Conservation (phyloP, 2,113 vertebrate species). For the Vireo altiloquus region DNA sequence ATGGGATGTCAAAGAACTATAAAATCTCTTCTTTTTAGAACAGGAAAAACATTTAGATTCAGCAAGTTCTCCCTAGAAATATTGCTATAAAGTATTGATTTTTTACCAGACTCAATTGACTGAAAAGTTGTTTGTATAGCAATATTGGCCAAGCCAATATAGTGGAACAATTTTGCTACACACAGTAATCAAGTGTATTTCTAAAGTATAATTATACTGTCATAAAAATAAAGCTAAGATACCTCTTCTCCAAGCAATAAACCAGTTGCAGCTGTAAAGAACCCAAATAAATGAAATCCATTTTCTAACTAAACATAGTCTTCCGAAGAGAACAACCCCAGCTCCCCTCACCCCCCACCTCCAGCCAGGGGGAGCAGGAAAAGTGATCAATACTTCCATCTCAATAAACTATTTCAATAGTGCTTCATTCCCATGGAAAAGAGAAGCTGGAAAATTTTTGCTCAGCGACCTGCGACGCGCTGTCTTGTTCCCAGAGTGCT, state of each 20-base stretch:
- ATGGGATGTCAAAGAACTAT: background rate
- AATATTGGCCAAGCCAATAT: constrained; percentile 91
- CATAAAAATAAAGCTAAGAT: constrained; percentile 93
- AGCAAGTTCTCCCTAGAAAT: constrained; percentile 82
- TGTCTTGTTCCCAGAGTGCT: constrained; percentile 73
- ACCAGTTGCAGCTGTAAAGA: constrained; percentile 73
- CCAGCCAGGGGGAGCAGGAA: constrained; percentile 74
- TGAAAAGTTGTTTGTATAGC: constrained; percentile 98
- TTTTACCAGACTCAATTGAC: constrained; percentile 92
- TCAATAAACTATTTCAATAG: constrained; percentile 91
- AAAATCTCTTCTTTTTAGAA: constrained; percentile 50
- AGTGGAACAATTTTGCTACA: constrained; percentile 83
- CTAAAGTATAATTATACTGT: constrained; percentile 94
- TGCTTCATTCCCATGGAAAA: constrained; percentile 78
- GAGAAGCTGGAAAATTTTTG: constrained; percentile 73
- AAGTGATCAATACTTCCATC: constrained; percentile 93
- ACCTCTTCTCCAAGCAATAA: constrained; percentile 81
- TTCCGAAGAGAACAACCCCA: constrained; percentile 69
- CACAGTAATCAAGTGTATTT: constrained; percentile 88
- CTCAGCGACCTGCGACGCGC: constrained; percentile 76
- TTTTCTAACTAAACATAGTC: constrained; percentile 75
- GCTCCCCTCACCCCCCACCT: constrained; percentile 55
- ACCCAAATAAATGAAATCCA: constrained; percentile 73
- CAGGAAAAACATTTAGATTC: constrained; percentile 76
- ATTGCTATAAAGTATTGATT: constrained; percentile 90